phyloP scores from a whole-genome alignment of 2,797 vertebrate species.

The Artibeus jamaicensis region DNA sequence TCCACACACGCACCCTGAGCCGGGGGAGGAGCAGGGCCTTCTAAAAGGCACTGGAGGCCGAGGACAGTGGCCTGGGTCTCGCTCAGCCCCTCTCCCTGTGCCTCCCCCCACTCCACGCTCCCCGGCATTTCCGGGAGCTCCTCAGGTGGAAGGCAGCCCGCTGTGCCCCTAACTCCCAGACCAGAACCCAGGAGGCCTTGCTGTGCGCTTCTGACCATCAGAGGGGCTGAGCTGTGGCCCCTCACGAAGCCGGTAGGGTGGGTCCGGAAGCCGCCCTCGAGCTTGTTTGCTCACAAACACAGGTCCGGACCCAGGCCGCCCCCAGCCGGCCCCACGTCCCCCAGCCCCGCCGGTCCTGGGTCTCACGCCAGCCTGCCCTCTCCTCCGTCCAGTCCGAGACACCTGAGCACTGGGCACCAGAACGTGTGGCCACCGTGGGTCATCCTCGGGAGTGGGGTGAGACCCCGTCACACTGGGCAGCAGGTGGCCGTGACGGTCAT shows the following conservation, averaged over 20 bases:
- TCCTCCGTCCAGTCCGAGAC: neutral
- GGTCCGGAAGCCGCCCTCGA: too few species aligned
- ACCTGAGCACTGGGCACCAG: neutral
- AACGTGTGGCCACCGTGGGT: neutral
- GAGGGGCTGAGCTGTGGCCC: neutral
- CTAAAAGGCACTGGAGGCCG: neutral
- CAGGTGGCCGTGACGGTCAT: neutral
- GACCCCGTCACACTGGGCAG: too few species aligned
- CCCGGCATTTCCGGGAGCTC: too few species aligned
- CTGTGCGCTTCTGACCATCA: accelerated
- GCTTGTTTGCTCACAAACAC: accelerated
- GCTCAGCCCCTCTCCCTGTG: accelerated
- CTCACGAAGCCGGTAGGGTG: too few species aligned
- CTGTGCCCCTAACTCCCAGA: accelerated
- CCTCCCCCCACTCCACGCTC: neutral
- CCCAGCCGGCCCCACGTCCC: too few species aligned
- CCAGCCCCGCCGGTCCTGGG: neutral
- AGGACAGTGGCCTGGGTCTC: neutral
- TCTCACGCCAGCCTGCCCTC: neutral
- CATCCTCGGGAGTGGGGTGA: too few species aligned
- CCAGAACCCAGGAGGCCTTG: neutral
- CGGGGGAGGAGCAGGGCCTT: neutral
- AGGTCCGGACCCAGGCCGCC: neutral
- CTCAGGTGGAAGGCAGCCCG: neutral
- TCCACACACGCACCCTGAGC: neutral